Percentiles rank a stretch among this genome's conserved stretches.
Evolutionary conservation across 1,140 invertebrate species (phyloP).

Genomic region (Augochlora pura): DNA sequence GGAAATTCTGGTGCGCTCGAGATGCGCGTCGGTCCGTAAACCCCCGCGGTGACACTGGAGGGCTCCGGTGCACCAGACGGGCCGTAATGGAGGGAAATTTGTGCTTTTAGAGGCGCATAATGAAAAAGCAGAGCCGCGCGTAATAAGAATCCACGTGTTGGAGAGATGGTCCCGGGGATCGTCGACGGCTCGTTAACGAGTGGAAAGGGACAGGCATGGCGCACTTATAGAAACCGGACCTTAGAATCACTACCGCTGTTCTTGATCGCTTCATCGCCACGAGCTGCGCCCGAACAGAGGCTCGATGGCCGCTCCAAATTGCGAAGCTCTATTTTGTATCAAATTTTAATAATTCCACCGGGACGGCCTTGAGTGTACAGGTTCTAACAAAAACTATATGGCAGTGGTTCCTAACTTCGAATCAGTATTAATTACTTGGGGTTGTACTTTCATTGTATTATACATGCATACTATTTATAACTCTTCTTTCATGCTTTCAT

Average conservation of each 20-base stretch:
- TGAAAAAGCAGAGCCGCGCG: slow-evolving; percentile 46
- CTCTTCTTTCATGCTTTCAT: too few relatives aligned
- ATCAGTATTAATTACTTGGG: too few relatives aligned
- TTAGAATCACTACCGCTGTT: slow-evolving; percentile 27
- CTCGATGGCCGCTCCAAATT: background rate
- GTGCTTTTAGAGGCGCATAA: slow-evolving; percentile 60
- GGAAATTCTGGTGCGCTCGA: background rate
- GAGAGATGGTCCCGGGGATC: background rate
- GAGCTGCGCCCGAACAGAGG: slow-evolving; percentile 6
- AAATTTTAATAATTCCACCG: too few relatives aligned
- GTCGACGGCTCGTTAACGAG: slow-evolving; percentile 55
- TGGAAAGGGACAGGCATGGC: slow-evolving; percentile 26
- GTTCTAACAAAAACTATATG: too few relatives aligned
- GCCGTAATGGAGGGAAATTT: slow-evolving; percentile 67
- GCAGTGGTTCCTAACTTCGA: too few relatives aligned
- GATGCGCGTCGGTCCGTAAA: background rate
- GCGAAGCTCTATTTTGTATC: background rate
- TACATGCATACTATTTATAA: too few relatives aligned
- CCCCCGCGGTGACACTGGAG: slow-evolving; percentile 31
- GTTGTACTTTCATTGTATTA: too few relatives aligned
- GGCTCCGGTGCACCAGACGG: slow-evolving; percentile 45
- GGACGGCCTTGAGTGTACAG: too few relatives aligned
- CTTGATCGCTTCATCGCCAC: slow-evolving; percentile 41
- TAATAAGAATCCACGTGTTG: slow-evolving; percentile 4
- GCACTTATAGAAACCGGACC: slow-evolving; percentile 29